phyloP scores from a whole-genome alignment of 2,113 vertebrate species.

The Colistium nudipinnis region DNA sequence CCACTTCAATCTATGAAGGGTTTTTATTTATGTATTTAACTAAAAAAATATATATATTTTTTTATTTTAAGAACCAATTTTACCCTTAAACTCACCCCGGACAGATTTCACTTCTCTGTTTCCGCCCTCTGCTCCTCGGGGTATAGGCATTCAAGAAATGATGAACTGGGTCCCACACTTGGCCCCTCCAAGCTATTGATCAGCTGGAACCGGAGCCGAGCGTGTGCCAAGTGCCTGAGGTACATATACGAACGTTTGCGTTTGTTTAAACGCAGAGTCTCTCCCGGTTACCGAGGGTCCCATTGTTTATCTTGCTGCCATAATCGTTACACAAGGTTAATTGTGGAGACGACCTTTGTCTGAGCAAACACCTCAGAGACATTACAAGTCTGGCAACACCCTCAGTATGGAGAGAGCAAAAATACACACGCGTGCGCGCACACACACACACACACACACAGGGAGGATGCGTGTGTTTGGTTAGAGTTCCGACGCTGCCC shows the following conservation, averaged over 20 bases:
- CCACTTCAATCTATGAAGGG: too few relatives aligned
- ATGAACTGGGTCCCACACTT: constrained; percentile 29
- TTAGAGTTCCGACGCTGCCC: constrained; percentile 22
- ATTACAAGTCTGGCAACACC: constrained; percentile 44
- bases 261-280: constrained; percentile 32
- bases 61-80: constrained; percentile 30
- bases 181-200: not conserved
- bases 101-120: constrained; percentile 43
- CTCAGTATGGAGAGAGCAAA: constrained; percentile 24
- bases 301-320: constrained; percentile 65
- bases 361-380: constrained; percentile 61
- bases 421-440: constrained; percentile 30
- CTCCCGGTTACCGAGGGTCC: constrained; percentile 12
- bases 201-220: constrained; percentile 37
- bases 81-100: constrained; percentile 4
- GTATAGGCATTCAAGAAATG: constrained; percentile 7
- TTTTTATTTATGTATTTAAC: constrained; percentile 14
- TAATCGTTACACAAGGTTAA: constrained; percentile 75
- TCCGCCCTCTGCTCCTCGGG: constrained; percentile 25
- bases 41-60: constrained; percentile 25
- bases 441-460: not conserved
- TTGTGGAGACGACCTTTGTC: constrained; percentile 75
- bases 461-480: constrained; percentile 23
- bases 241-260: constrained; percentile 22
- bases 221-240: not conserved